Base-by-base conservation (phyloP, 2,797 vertebrate species). In the Pelodytes ibericus region DNA sequence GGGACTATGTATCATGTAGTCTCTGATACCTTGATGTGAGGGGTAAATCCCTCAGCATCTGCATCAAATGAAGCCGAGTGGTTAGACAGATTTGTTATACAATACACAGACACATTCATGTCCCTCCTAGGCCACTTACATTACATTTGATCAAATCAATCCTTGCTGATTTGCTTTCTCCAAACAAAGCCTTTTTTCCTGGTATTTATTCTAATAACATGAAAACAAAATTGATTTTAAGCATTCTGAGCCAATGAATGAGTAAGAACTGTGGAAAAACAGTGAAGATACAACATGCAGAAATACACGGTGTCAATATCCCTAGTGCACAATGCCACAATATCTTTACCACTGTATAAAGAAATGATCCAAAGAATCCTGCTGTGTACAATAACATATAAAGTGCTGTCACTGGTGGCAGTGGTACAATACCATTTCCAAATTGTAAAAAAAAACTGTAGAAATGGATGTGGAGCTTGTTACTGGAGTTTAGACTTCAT, bases 121-220 rank as follows among this genome's bases (percentile, higher is more conserved):
- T 65, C 62, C 20, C 18, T 44, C 24, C 25, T 27, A 65, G 31
- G 31, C 39, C 24, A 41, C 61, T 44, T 65, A 7, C n/a, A 41
- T 16, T 65, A 7, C 15, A 18, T 27, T 65, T 47, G 36, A 65
- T 65, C 36, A 2, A 47, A 47, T 67, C 64, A 67, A 51, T 67
- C 39, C 11, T 3, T 51, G 47, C 44, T 30, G 13, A 51, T 29
- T 44, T 65, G 36, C 24, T 18, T 41, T 24, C 39, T 18, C 16
- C 47, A 66, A 67, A 67, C 64, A 49, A 67, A 67, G 18, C 44
- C 10, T 65, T 44, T 47, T 44, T 36, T 20, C 2, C 61, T 24
- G 41, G 39, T 29, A 24, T 41, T 65, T 65, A 47, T 44, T 15
- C 3, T 47, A 62, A 36, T 22, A 39, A 30, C 26, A 60, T n/a